Conservation (phyloP, 1,140 invertebrate species). For the Prorops nasuta region DNA sequence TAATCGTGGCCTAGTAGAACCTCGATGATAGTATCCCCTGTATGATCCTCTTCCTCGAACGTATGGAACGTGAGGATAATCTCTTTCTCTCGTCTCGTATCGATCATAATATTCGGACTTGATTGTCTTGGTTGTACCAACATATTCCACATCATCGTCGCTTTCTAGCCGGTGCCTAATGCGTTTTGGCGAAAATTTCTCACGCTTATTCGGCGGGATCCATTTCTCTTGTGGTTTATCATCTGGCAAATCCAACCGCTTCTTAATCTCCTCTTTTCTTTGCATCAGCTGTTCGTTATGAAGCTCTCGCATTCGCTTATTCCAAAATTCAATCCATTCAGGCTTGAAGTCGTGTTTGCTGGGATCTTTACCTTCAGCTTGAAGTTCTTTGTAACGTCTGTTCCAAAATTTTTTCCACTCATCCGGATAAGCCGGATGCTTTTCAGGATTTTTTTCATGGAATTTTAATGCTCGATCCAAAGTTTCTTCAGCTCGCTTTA, state of each 20-base stretch:
- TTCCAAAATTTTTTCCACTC: slow-evolving; percentile 89
- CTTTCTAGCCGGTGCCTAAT: slow-evolving; percentile 38
- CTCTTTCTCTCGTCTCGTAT: slow-evolving; percentile 31
- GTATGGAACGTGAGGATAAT: slow-evolving; percentile 39
- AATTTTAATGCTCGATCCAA: slow-evolving; percentile 60
- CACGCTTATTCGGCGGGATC: slow-evolving; percentile 4
- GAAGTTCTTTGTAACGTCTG: slow-evolving; percentile 75
- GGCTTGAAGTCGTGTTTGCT: slow-evolving; percentile 80
- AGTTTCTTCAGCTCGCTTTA: slow-evolving; percentile 57
- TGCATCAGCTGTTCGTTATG: slow-evolving; percentile 66
- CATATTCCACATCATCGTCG: slow-evolving; percentile 54
- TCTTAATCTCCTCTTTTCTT: slow-evolving; percentile 60
- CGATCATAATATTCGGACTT: slow-evolving; percentile 41
- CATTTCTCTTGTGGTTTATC: slow-evolving; percentile 45
- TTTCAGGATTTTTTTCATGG: slow-evolving; percentile 80
- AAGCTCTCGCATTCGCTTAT: slow-evolving; percentile 73
- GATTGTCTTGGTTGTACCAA: slow-evolving; percentile 43
- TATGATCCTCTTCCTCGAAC: slow-evolving; percentile 36
- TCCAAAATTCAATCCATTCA: slow-evolving; percentile 84
- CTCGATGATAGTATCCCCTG: slow-evolving; percentile 27
- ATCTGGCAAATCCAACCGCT: slow-evolving; percentile 54
- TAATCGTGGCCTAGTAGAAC: slow-evolving; percentile 24
- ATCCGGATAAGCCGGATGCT: slow-evolving; percentile 79
- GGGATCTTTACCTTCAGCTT: slow-evolving; percentile 73
- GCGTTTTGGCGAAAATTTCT: slow-evolving; percentile 27